Base-by-base conservation (phyloP, 2,888 invertebrate genomes). In the Cantharis rustica region DNA sequence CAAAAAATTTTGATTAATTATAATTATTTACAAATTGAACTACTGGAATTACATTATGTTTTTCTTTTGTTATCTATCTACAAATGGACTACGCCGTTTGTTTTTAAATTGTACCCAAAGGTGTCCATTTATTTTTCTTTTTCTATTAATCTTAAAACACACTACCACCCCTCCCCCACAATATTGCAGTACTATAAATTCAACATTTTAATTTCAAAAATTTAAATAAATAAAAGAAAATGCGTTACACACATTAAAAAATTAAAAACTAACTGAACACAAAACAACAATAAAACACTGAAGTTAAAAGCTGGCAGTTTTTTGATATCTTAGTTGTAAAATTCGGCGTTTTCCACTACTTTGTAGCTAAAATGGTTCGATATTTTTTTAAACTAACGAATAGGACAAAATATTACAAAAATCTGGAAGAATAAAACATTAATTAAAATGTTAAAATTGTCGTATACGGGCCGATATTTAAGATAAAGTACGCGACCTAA, bases 21-120 rank as follows among this genome's bases (percentile, higher is more conserved):
- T 80, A 76, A 63, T 82, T 85, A 84, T 85, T 79, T 84, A 85
- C 85, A 85, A 84, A 84, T 85, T 84, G 81, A 83, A 81, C 84
- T 85, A 84, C 73, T 73, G 73, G 70, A 75, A 71, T 73, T 76
- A 16, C 63, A 68, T 20, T 68, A 47, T 23, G 31, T 64, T 69
- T 17, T 17, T 23, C n/a, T 75, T 63, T 73, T 71, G 69, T 69
- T 61, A 69, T 74, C 70, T 76, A 77, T 77, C 63, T 78, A 80
- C 76, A 79, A 66, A 71, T 79, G 79, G 80, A 80, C 80, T 79
- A 80, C 61, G 62, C 47, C 47, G 47, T 47, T 47, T 47, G 47
- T n/a, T n/a, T 47, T 47, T 47, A n/a, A 77, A 78, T 80, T 80
- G 80, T 80, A 80, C 80, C 80, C 78, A 75, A 73, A 76, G 80